Evolutionary conservation across 2,888 invertebrate genomes (phyloP).

Genomic region (Galerucella calmariensis): DNA sequence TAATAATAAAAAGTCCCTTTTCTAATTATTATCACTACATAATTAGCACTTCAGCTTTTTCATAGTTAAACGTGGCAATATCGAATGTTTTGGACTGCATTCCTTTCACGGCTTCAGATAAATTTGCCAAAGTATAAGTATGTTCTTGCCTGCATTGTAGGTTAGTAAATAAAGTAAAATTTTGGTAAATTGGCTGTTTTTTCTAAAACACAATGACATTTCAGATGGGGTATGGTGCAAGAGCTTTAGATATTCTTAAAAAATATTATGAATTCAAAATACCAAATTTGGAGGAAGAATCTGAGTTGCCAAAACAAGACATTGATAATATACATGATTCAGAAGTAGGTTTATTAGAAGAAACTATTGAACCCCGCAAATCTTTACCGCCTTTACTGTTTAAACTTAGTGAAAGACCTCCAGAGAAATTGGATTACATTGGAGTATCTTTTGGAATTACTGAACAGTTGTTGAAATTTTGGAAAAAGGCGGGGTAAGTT

Average conservation of each 20-base stretch:
- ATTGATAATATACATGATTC: constrained; percentile 70
- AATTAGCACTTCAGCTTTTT: no score
- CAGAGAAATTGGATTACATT: constrained; percentile 90
- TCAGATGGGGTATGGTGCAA: constrained; percentile 96
- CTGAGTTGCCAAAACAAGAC: constrained; percentile 56
- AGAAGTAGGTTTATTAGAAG: constrained; percentile 74
- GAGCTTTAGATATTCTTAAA: constrained; percentile 84
- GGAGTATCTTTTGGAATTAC: constrained; percentile 96
- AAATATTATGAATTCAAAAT: constrained; percentile 90
- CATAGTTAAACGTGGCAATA: no score
- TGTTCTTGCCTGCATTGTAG: no score
- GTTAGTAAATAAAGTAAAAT: no score
- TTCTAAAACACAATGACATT: not conserved
- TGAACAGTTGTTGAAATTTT: constrained; percentile 89
- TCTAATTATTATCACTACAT: no score
- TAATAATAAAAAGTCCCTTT: no score
- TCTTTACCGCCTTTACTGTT: constrained; percentile 89
- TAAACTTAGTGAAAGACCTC: constrained; percentile 84
- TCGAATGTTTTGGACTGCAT: no score
- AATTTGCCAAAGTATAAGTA: no score
- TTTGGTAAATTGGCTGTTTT: no score
- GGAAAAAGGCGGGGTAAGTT: constrained; percentile 68
- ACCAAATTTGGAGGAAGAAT: constrained; percentile 74
- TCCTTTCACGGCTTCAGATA: no score
- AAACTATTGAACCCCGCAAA: constrained; percentile 80